Evolutionary conservation across 2,113 vertebrate genomes (phyloP).

Genomic region (Antidorcas marsupialis): DNA sequence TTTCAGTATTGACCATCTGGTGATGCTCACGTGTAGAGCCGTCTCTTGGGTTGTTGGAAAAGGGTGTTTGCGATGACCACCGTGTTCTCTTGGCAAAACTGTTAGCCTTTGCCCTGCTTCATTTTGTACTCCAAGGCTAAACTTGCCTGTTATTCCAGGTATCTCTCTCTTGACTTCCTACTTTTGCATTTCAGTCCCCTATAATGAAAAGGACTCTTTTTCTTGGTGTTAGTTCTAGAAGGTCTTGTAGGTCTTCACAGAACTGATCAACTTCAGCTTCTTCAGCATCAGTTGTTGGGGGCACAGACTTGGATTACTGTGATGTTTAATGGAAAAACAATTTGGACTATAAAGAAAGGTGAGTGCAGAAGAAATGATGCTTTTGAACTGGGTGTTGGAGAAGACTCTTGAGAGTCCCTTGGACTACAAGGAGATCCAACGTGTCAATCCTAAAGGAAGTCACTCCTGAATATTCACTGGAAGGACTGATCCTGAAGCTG

Average conservation of each 20-base stretch:
- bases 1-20: neutral
- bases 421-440: neutral
- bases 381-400: neutral
- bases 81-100: neutral
- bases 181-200: neutral
- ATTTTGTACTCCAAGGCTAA: neutral
- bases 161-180: neutral
- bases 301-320: neutral
- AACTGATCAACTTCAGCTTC: neutral
- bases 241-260: neutral
- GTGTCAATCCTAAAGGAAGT: neutral
- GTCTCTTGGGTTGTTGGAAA: neutral
- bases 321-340: neutral
- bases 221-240: neutral
- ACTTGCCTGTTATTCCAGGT: neutral
- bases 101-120: neutral
- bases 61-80: neutral
- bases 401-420: neutral
- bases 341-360: neutral
- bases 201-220: neutral
- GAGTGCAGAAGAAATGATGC: fast-evolving
- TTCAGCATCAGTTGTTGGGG: neutral
- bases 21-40: neutral
- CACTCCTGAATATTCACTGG: neutral
- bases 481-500: neutral